Evolutionary conservation across 2,113 vertebrate species (phyloP).

Genomic region (Ifrita kowaldi): DNA sequence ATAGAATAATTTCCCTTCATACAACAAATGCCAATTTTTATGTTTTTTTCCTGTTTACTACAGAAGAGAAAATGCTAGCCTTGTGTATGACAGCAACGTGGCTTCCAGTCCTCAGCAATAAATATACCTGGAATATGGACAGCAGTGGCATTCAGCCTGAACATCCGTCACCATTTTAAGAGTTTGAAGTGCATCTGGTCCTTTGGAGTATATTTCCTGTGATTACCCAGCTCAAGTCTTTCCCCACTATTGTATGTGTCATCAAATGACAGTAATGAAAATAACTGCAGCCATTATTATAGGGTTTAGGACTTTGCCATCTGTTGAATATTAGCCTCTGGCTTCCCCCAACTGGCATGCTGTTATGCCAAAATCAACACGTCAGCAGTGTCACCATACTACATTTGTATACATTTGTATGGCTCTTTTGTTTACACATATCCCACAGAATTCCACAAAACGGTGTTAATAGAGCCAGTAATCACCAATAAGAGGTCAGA

Average conservation of each 20-base stretch:
- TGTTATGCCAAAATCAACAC: constrained; percentile 30
- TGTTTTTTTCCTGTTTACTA: constrained; percentile 21
- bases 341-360: constrained; percentile 56
- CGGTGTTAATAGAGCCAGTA: not conserved
- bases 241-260: constrained; percentile 60
- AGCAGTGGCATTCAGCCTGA: constrained; percentile 61
- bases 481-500: not conserved
- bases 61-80: not conserved
- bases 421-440: not conserved
- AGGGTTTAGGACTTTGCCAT: constrained; percentile 69
- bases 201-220: constrained; percentile 62
- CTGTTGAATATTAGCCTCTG: constrained; percentile 78
- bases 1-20: constrained; percentile 23
- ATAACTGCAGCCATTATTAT: constrained; percentile 69
- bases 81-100: constrained; percentile 20
- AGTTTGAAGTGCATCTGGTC: constrained; percentile 67
- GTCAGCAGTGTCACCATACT: not conserved
- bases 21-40: constrained; percentile 39
- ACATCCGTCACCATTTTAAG: constrained; percentile 55
- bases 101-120: constrained; percentile 45
- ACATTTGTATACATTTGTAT: not conserved
- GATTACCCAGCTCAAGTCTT: constrained; percentile 67
- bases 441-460: not conserved
- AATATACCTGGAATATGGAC: constrained; percentile 59
- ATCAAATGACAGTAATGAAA: constrained; percentile 70